Conservation (phyloP, 2,797 vertebrate genomes). For the Capromys pilorides region DNA sequence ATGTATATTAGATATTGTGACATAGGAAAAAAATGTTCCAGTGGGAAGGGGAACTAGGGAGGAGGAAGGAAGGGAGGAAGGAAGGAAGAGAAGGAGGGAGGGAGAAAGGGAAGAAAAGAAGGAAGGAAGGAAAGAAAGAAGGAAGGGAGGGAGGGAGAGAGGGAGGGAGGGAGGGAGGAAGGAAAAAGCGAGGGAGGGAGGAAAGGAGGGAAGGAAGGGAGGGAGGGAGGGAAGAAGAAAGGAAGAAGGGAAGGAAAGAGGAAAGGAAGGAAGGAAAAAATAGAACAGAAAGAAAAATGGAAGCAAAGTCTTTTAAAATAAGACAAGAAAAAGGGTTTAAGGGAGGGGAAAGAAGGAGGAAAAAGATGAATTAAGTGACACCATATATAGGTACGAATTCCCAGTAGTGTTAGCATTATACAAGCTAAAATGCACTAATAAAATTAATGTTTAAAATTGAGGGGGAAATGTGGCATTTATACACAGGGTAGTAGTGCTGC, state of each 20-base stretch:
- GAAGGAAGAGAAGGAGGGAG: no score
- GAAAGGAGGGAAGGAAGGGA: no score
- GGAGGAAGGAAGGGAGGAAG: no score
- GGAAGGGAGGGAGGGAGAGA: no score
- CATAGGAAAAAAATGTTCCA: not conserved
- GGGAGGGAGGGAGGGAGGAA: no score
- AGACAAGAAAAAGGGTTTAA: not conserved
- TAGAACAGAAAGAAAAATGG: not conserved
- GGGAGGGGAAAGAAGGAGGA: no score
- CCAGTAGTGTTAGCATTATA: not conserved
- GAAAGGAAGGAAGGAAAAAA: not conserved
- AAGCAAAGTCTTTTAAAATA: no score
- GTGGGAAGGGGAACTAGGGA: not conserved
- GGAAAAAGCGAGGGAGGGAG: no score
- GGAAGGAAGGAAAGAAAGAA: no score
- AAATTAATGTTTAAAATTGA: not conserved
- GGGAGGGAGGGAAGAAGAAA: no score
- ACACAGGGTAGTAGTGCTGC: not conserved
- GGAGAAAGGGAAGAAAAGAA: no score
- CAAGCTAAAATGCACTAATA: not conserved
- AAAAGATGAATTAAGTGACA: not conserved
- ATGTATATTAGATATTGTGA: not conserved
- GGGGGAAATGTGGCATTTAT: not conserved
- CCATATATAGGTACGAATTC: not conserved
- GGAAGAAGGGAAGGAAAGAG: not conserved